Percentiles rank a stretch among this genome's conserved stretches.
Evolutionary conservation across 2,888 invertebrate genomes (phyloP).

Genomic region (Pelosia muscerda): DNA sequence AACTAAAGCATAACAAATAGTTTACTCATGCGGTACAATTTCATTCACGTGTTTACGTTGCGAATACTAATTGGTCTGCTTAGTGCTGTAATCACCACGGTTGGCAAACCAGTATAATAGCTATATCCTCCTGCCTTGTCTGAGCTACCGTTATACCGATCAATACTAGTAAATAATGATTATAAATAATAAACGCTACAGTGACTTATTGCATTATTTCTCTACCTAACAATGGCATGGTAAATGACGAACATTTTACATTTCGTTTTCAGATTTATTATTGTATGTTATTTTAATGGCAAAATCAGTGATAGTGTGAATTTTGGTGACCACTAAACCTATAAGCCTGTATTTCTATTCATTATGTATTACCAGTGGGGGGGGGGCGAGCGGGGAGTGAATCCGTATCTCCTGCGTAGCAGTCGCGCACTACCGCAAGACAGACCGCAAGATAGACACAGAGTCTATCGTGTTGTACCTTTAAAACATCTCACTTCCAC

Average conservation of each 20-base stretch:
- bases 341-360: no score
- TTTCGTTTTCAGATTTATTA: not conserved
- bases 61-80: constrained; percentile 19
- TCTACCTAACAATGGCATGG: not conserved
- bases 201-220: not conserved
- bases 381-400: no score
- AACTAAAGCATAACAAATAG: not conserved
- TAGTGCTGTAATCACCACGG: constrained; percentile 17
- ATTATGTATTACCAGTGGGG: no score
- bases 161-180: constrained; percentile 1
- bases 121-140: constrained; percentile 15
- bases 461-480: no score
- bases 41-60: constrained; percentile 16
- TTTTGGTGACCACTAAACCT: no score
- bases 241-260: not conserved
- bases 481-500: no score
- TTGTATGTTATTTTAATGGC: not conserved
- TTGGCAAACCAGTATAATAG: constrained; percentile 23
- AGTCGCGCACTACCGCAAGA: no score
- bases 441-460: no score
- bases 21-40: not conserved
- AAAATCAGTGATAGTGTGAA: no score
- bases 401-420: no score
- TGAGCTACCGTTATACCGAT: constrained; percentile 9
- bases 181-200: not conserved